phyloP scores from a whole-genome alignment of 2,888 invertebrate genomes.

The Lithosia quadra region DNA sequence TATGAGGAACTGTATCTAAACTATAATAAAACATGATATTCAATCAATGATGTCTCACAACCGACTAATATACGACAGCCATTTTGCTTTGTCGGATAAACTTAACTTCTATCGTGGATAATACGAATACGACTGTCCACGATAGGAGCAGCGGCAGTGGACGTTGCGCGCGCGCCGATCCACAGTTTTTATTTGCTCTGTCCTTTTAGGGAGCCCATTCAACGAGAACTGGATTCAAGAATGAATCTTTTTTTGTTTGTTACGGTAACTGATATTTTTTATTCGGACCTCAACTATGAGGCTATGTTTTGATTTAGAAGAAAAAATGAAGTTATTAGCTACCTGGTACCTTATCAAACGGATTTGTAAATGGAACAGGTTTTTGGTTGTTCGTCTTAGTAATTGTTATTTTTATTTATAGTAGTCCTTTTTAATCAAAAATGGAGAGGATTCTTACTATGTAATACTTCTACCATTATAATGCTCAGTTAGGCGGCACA shows the following conservation, averaged over 20 bases:
- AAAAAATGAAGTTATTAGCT: slow-evolving; percentile 23
- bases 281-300: slow-evolving; percentile 15
- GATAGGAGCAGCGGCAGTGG: slow-evolving; percentile 12
- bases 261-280: slow-evolving; percentile 45
- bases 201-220: slow-evolving; percentile 54
- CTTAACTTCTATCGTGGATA: background rate
- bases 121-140: background rate
- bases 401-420: background rate
- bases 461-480: too few species aligned
- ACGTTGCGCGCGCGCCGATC: slow-evolving; percentile 37
- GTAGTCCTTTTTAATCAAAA: too few species aligned
- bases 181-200: slow-evolving; percentile 41
- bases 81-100: background rate
- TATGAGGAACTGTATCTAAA: too few species aligned
- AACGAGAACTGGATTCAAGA: slow-evolving; percentile 55
- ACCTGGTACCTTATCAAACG: slow-evolving; percentile 20
- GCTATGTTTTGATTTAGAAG: slow-evolving; percentile 19
- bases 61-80: background rate
- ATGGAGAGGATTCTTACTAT: too few species aligned
- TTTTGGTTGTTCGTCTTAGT: slow-evolving; percentile 1
- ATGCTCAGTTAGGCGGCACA: too few species aligned
- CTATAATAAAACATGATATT: too few species aligned
- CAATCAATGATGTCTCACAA: too few species aligned
- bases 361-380: slow-evolving; percentile 15
- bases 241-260: slow-evolving; percentile 40